Evolutionary conservation across 2,113 vertebrate genomes (phyloP), one percentile per base, ranked within the genome.

Genomic region (Gorsachius goisagi): DNA sequence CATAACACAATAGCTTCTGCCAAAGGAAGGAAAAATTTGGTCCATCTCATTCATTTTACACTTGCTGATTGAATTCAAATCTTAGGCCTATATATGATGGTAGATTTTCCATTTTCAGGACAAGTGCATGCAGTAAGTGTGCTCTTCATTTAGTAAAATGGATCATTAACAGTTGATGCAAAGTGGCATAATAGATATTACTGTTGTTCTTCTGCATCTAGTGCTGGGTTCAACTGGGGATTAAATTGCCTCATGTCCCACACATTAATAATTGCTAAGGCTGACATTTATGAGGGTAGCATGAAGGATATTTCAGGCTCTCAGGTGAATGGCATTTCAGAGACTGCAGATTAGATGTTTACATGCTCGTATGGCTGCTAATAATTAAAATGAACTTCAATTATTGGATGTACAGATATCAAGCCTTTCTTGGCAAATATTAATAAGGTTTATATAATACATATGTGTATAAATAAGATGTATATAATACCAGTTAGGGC

Each of bases 341-440:
- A 96, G 79, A 88, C 79, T 82, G 66, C 72, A 88, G 67, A 93
- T 95, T 95, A 96, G 80, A 87, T 92, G 37, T 66, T 90, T 91
- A 86, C 95, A 93, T 84, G 81, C 62, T 94, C 56, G 91, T 89
- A 76, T 91, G 79, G 52, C 37, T 93, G 59, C 79, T 95, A 92
- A 95, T 93, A 97, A 97, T 97, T 95, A 97, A 97, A 97, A 97
- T 97, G 59, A 94, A 76, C 78, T 96, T 94, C 74, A 91, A 72
- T 96, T 98, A 97, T 77, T 94, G 53, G 44, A 53, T 24, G 28
- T 55, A 93, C 68, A 97, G 89, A 92, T 49, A 95, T 83, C 23
- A 80, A 90, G 59, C 2, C 13, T 60, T 74, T 76, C 69, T 39
- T 80, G 81, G 52, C 41, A 91, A 96, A 92, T 71, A 73, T 90